These are phyloP conservation scores for Caerostris extrusa DNA, from an alignment of 1,140 invertebrate species.

Conservation along the genomic window DNA sequence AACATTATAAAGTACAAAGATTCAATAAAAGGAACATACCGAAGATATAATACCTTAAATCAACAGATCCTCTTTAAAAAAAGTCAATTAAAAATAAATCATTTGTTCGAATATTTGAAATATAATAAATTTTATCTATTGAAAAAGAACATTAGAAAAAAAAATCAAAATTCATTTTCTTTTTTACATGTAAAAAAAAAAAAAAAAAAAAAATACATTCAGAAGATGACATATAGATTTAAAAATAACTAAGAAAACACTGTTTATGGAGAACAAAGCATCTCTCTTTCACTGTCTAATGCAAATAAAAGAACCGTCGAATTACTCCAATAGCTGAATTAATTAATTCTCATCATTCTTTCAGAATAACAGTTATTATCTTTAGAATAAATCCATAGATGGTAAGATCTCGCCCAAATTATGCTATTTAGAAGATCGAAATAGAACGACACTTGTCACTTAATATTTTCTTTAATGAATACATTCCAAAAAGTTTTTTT, in stretches of 20 bases:
- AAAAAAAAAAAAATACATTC: neutral
- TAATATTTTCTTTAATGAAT: slow-evolving; percentile 73
- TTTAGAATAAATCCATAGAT: slow-evolving; percentile 2
- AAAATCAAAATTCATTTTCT: too few species aligned
- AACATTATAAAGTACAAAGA: too few species aligned
- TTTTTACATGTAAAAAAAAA: too few species aligned
- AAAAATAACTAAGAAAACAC: neutral
- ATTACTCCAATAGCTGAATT: slow-evolving; percentile 20
- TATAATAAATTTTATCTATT: too few species aligned
- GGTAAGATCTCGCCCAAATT: slow-evolving; percentile 37
- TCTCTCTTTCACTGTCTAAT: neutral
- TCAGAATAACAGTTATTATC: slow-evolving; percentile 35
- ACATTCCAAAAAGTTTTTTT: neutral
- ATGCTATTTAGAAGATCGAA: slow-evolving; percentile 27
- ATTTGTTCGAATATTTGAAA: too few species aligned
- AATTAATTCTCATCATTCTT: slow-evolving; percentile 45
- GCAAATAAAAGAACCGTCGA: neutral
- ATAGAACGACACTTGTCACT: slow-evolving; percentile 64
- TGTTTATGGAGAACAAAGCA: neutral
- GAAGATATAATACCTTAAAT: too few species aligned
- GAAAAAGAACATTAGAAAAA: too few species aligned
- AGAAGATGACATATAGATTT: neutral
- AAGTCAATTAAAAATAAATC: too few species aligned
- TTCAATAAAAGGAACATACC: too few species aligned
- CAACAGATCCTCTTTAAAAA: too few species aligned